Percentiles rank a stretch among this genome's conserved stretches.
phyloP scores from a whole-genome alignment of 2,888 invertebrate genomes.

The Autographa gamma region DNA sequence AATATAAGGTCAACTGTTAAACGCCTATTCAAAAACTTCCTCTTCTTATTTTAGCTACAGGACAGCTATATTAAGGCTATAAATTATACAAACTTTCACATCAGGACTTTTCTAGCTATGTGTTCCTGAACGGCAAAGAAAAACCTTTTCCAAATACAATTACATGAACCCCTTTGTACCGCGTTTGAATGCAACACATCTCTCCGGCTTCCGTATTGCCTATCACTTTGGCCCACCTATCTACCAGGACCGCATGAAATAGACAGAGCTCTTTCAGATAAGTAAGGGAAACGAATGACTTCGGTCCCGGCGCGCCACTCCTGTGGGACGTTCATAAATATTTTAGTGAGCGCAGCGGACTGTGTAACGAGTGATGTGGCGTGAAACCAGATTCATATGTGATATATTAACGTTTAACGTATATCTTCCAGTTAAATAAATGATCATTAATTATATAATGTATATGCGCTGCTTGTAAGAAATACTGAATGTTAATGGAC shows the following conservation, averaged over 20 bases:
- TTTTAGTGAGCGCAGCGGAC: slow-evolving; percentile 62
- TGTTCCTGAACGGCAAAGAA: not conserved
- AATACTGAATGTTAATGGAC: too few species aligned
- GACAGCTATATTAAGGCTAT: too few species aligned
- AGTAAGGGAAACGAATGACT: slow-evolving; percentile 57
- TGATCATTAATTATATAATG: slow-evolving; percentile 2
- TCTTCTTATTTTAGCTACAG: too few species aligned
- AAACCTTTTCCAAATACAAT: slow-evolving; percentile 15
- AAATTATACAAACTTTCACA: not conserved
- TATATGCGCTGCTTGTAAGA: not conserved
- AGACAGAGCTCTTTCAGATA: slow-evolving; percentile 45
- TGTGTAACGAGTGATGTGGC: slow-evolving; percentile 49
- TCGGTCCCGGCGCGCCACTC: slow-evolving; percentile 40
- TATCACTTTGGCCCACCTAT: slow-evolving; percentile 40
- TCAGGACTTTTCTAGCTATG: not conserved
- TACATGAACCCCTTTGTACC: slow-evolving; percentile 3
- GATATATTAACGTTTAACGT: slow-evolving; percentile 31
- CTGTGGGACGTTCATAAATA: slow-evolving; percentile 66
- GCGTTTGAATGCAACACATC: slow-evolving; percentile 28
- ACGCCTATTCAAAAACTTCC: not conserved
- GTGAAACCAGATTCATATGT: slow-evolving; percentile 30
- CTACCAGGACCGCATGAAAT: slow-evolving; percentile 47
- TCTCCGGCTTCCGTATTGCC: slow-evolving; percentile 32
- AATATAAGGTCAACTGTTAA: too few species aligned
- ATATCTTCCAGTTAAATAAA: slow-evolving; percentile 4